Base-by-base conservation (phyloP, 2,888 invertebrate species). In the Nephrotoma appendiculata region DNA sequence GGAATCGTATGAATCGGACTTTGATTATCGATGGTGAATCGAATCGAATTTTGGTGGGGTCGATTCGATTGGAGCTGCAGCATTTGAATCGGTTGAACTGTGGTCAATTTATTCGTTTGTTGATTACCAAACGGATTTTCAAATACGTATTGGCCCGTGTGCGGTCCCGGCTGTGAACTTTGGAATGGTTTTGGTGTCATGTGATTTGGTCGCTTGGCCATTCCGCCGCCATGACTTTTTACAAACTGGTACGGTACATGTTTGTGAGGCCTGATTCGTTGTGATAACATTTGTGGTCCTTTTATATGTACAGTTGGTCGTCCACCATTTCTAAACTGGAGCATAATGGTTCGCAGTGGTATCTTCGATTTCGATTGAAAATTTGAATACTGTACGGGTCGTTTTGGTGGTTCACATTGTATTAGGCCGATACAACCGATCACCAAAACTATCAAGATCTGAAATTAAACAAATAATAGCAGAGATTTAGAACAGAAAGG, bases 11-110 rank as follows among this genome's bases (percentile, higher is more conserved):
- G 96, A 90, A 97, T 96, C 2, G 96, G 96, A 89, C 96, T 96
- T 90, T 94, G 97, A 93, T 97, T 97, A 93, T 97, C 97, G 92
- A 97, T 96, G 89, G 97, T 97, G 93, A 98, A 96, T 94, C 90
- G 90, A 87, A 89, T 89, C 83, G 88, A 89, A 87, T 90, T 90
- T 86, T 91, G 90, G 88, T 90, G 88, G 90, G 19, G 45, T 83
- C 43, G 43, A 43, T n/a, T 83, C 4, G 71, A 42, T 44, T 15
- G 4, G 9, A 42, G 7, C 71, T 57, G 71, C 9, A 42, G 6
- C n/a, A n/a, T 71, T 12, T 71, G 57, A 48, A 86, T 52, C 5
- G 41, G 15, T 85, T 86, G 9, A 87, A 86, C 12, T 2, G 43
- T 86, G 0, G 44, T 90, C 89, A 91, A 91, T 88, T 90, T 90